Evolutionary conservation across 2,888 invertebrate genomes (phyloP), one percentile per base, ranked within the genome.

Genomic region (Dolichopus griseipennis): DNA sequence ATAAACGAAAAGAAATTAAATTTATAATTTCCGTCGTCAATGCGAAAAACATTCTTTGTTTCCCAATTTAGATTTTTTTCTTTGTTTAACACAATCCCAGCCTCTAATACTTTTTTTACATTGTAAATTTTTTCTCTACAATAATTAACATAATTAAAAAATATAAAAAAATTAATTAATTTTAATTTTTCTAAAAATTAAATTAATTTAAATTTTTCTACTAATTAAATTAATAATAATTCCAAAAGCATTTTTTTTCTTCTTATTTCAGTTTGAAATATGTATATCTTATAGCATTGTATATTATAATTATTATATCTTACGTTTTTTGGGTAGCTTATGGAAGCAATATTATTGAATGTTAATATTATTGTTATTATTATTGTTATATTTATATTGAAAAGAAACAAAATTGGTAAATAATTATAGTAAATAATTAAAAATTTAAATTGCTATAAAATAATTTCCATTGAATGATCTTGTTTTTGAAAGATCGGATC

Each of bases 401-500:
- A 10, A 10, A 12, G 12, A 37, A 10, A 10, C 10, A 12, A 37
- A 10, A 52, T 12, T 18, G 18, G 15, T 12, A 52, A 52, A n/a
- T 52, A 15, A 52, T 12, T 52, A 18, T 18, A 43, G 12, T 10
- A 9, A 15, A 10, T 43, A 52, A 52, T 52, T 52, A 52, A 6
- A 4, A 52, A 52, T 52, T 52, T 52, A 52, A 71, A 70, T 73
- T 73, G 76, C 76, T 77, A 78, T 76, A 81, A 79, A 73, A 81
- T 81, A 68, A 81, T 80, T 73, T 81, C 81, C 21, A 76, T 76
- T 67, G 79, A 78, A 70, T 77, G 75, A 72, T 79, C 75, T 68
- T 75, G 75, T 12, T 72, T 72, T 71, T 71, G 73, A 61, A 76
- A 75, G 72, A 80, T 74, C 33, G 80, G 78, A 76, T 81, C 79